Conservation (phyloP, 92 coral and sea anemone species). For the Zoanthus sansibaricus region DNA sequence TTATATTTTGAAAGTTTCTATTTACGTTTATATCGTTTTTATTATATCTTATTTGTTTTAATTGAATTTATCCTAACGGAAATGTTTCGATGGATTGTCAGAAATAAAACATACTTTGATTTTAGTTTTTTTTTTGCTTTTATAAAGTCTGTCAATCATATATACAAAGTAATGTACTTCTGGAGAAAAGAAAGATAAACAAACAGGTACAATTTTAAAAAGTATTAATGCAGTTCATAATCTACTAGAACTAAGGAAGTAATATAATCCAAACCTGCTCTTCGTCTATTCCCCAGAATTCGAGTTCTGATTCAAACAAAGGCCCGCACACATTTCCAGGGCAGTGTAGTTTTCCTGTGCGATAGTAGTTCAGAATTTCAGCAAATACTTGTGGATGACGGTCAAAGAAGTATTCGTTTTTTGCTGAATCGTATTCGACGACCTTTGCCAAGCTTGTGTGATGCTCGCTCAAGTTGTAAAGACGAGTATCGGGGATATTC, state of each 20-base stretch:
- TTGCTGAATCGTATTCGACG: constrained; percentile 77
- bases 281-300: constrained; percentile 97
- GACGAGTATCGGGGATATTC: constrained; percentile 94
- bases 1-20: not conserved
- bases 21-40: not conserved
- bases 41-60: not conserved
- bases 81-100: not conserved
- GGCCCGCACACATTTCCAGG: constrained; percentile 97
- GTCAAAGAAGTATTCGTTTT: constrained; percentile 93
- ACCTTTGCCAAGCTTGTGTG: constrained; percentile 78
- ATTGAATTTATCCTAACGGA: not conserved
- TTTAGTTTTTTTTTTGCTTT: not conserved
- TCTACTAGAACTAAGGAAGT: not conserved
- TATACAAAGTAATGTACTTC: not conserved
- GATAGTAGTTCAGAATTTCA: constrained; percentile 90
- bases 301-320: constrained; percentile 89
- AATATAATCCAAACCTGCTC: constrained; percentile 69
- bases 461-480: constrained; percentile 86
- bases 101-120: not conserved
- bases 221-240: not conserved
- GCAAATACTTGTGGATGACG: constrained; percentile 96
- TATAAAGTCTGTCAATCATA: not conserved
- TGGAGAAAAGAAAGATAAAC: not conserved
- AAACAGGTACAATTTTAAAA: not conserved
- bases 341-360: constrained; percentile 96